phyloP scores from a whole-genome alignment of 2,113 vertebrate genomes.

The Neotoma lepida region DNA sequence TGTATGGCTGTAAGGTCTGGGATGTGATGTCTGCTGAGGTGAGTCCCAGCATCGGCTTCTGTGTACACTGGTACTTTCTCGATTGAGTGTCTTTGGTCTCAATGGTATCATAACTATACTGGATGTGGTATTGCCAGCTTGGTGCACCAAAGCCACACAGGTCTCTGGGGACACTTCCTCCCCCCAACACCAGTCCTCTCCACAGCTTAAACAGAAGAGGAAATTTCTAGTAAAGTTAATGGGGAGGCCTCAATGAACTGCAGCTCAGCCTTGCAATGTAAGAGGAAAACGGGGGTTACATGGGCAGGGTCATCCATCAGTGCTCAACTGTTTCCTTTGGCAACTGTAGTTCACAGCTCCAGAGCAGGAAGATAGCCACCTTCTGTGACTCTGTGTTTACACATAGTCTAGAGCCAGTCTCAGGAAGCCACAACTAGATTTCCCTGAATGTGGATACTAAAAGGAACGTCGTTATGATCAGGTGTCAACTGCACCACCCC shows the following conservation, averaged over 20 bases:
- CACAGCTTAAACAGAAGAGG: background rate
- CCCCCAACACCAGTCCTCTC: background rate
- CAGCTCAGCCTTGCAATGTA: no score
- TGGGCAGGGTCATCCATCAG: background rate
- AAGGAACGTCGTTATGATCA: background rate
- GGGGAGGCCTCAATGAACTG: background rate
- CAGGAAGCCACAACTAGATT: background rate
- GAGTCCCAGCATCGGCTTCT: background rate
- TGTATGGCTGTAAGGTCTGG: background rate
- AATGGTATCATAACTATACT: background rate
- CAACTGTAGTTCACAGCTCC: background rate
- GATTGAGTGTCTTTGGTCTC: background rate
- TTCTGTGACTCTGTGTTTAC: background rate
- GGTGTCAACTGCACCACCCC: accelerated
- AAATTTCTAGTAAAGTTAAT: background rate
- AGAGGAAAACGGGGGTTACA: background rate
- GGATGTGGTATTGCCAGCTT: background rate
- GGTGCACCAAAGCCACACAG: background rate
- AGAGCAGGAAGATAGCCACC: background rate
- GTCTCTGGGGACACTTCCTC: background rate
- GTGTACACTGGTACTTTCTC: background rate
- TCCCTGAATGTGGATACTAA: background rate
- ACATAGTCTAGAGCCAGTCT: background rate
- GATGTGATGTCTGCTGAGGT: background rate
- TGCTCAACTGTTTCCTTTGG: background rate